Evolutionary conservation across 35 echinoderm and acorn worm genomes (phyloP).

Genomic region (Lytechinus pictus): DNA sequence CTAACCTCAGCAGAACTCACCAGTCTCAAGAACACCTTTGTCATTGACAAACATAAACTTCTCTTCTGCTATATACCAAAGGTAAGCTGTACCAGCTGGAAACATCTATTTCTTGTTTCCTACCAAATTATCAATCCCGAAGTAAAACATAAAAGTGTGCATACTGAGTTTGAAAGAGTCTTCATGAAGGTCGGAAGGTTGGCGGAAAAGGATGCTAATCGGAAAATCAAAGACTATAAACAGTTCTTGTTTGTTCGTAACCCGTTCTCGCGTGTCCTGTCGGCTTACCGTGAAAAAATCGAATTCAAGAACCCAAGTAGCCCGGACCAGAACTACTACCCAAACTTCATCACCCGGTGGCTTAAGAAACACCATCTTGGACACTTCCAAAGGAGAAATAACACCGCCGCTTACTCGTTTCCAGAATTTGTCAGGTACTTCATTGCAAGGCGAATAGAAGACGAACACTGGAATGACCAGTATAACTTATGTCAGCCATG

Average conservation of each 20-base stretch:
- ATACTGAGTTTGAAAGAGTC: background rate
- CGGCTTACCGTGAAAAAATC: conserved; percentile 33
- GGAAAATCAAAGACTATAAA: background rate
- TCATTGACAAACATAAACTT: background rate
- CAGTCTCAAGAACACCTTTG: background rate
- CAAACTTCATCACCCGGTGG: conserved; percentile 30
- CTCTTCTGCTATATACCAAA: conserved; percentile 37
- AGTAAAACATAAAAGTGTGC: background rate
- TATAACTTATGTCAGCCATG: conserved; percentile 22
- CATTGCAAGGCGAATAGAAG: conserved; percentile 1
- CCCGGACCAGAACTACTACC: background rate
- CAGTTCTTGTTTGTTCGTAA: conserved; percentile 43
- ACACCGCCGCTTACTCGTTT: background rate
- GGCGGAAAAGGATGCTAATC: background rate
- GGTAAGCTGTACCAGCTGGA: conserved; percentile 46
- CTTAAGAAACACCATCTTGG: background rate
- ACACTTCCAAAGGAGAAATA: background rate
- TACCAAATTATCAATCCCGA: background rate
- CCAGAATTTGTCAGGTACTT: background rate
- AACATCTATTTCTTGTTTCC: conserved; percentile 28
- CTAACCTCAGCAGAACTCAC: background rate
- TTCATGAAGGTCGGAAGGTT: background rate
- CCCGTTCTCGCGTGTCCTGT: conserved; percentile 35
- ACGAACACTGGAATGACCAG: conserved; percentile 48
- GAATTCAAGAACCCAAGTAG: background rate